Percentiles rank a stretch among this genome's conserved stretches.
phyloP scores from a whole-genome alignment of 2,797 vertebrate species.

The Mus minutoides region DNA sequence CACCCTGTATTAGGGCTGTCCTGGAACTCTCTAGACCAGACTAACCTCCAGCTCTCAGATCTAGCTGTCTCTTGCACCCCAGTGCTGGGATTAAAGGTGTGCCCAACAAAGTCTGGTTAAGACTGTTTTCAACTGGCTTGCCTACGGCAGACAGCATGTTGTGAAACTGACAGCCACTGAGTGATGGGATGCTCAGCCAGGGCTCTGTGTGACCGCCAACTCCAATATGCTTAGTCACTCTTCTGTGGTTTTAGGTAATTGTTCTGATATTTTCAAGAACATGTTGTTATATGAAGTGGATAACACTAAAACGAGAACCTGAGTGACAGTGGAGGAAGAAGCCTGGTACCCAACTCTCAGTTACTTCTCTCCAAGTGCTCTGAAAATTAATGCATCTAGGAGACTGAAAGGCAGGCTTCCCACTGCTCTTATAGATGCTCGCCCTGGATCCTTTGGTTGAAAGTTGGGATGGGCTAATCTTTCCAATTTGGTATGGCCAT shows the following conservation, averaged over 20 bases:
- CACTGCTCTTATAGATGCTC: background rate
- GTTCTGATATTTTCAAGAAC: background rate
- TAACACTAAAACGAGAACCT: background rate
- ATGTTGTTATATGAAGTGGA: background rate
- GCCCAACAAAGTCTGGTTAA: background rate
- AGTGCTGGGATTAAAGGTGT: background rate
- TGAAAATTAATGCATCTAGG: background rate
- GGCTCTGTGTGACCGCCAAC: background rate
- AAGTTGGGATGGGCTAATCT: background rate
- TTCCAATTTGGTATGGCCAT: background rate
- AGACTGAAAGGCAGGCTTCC: background rate
- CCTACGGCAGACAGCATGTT: background rate
- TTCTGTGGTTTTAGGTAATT: background rate
- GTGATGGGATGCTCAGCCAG: background rate
- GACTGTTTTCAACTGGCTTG: background rate
- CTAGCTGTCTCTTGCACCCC: background rate
- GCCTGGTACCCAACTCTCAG: background rate
- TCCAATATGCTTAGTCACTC: background rate
- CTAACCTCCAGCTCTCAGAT: background rate
- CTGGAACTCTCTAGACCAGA: background rate
- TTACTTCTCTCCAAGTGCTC: too few species aligned
- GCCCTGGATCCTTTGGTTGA: background rate
- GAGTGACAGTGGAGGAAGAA: background rate
- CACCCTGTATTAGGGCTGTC: background rate
- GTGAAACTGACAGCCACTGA: background rate